Conservation (phyloP, 1,140 invertebrate species). For the Andrena cerasifolii region DNA sequence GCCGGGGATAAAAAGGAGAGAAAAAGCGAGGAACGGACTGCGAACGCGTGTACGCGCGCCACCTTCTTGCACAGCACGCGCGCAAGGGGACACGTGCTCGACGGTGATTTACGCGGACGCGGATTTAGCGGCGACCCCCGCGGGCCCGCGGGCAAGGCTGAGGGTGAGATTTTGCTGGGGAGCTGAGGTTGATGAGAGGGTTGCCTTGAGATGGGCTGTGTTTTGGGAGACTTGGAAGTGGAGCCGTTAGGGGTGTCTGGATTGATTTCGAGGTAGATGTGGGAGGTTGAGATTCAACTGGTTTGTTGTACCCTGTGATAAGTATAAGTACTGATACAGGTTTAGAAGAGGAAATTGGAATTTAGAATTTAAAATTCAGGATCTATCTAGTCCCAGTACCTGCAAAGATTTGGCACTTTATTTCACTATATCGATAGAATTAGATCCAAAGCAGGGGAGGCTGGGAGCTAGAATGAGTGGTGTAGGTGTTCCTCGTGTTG, state of each 20-base stretch:
- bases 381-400: too few relatives aligned
- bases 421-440: neutral
- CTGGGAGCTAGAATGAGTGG: neutral
- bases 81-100: conserved; percentile 55
- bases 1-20: conserved; percentile 2
- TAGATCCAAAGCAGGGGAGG: neutral
- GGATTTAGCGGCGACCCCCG: conserved; percentile 49
- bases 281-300: too few relatives aligned
- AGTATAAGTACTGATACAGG: too few relatives aligned
- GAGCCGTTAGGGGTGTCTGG: too few relatives aligned
- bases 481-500: too few relatives aligned
- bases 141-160: too few relatives aligned
- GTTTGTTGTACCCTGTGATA: too few relatives aligned
- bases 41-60: too few relatives aligned
- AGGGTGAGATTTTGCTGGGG: too few relatives aligned
- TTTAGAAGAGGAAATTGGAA: neutral
- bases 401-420: too few relatives aligned
- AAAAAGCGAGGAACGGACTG: conserved; percentile 1
- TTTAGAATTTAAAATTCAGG: neutral
- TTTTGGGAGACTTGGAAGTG: too few relatives aligned
- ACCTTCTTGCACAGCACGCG: conserved; percentile 28
- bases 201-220: neutral
- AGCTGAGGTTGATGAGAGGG: neutral
- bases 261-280: too few relatives aligned
- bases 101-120: conserved; percentile 60